These are phyloP conservation scores for Lasioglossum malachurum DNA, from an alignment of 2,888 invertebrate genomes.

Conservation along the genomic window DNA sequence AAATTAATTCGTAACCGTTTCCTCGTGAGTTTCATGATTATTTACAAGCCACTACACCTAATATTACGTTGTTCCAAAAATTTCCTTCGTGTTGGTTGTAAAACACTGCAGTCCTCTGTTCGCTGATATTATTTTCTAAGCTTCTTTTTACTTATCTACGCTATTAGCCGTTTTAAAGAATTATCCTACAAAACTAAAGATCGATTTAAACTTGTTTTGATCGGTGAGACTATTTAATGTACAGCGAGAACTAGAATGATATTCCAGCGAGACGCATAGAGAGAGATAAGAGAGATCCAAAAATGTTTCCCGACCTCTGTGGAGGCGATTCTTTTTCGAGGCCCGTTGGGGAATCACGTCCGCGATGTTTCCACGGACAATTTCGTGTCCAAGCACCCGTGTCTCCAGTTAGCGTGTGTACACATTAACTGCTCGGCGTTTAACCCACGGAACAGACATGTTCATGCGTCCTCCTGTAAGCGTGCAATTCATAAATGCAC, in stretches of 20 bases:
- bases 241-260: too few species aligned
- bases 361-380: conserved; percentile 23
- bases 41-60: too few species aligned
- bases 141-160: too few species aligned
- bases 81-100: too few species aligned
- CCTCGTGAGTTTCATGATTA: not conserved
- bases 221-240: too few species aligned
- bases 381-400: conserved; percentile 27
- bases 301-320: not conserved
- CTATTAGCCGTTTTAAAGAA: not conserved
- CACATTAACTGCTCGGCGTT: conserved; percentile 47
- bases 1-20: not conserved
- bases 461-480: not conserved
- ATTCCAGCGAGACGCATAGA: not conserved
- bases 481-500: conserved; percentile 22
- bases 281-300: not conserved
- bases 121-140: too few species aligned
- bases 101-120: too few species aligned
- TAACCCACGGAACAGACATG: conserved; percentile 25
- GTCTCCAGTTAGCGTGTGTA: conserved; percentile 10
- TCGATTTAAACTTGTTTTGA: too few species aligned
- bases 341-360: not conserved
- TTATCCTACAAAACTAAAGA: not conserved
- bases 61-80: too few species aligned
- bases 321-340: not conserved